These are phyloP conservation scores for Heliconius eleuchia DNA, from an alignment of 1,140 invertebrate genomes.

Conservation along the genomic window DNA sequence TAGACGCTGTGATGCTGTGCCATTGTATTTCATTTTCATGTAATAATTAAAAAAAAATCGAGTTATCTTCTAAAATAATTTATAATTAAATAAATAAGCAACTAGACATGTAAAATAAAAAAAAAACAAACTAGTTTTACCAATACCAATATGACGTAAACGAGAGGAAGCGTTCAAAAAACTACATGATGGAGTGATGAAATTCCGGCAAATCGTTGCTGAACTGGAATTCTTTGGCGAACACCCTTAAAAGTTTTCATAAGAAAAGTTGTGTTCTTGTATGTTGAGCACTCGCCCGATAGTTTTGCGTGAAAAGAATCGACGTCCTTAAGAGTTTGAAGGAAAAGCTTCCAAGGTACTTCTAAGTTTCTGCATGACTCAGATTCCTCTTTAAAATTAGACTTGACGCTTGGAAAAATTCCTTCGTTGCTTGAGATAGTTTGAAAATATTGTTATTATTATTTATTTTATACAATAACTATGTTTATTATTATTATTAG, in stretches of 20 bases:
- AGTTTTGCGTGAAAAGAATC: constrained; percentile 46
- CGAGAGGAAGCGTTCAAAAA: constrained; percentile 11
- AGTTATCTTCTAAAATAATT: no score
- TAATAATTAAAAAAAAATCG: no score
- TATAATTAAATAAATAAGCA: no score
- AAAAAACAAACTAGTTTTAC: neutral
- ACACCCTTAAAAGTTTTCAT: constrained; percentile 63
- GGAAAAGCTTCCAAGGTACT: constrained; percentile 25
- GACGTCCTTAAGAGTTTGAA: constrained; percentile 30
- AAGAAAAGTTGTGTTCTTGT: constrained; percentile 54
- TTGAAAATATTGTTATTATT: neutral
- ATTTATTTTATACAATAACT: neutral
- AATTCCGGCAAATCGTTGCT: constrained; percentile 51
- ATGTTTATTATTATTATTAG: no score
- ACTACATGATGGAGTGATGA: constrained; percentile 31
- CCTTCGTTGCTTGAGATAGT: neutral
- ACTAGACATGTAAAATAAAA: no score
- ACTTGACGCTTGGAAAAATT: constrained; percentile 6
- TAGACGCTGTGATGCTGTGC: no score
- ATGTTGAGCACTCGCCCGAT: constrained; percentile 48
- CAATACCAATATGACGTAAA: neutral
- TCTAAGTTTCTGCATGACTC: constrained; percentile 26
- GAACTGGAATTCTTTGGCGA: constrained; percentile 52
- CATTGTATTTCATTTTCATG: no score
- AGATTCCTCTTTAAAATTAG: constrained; percentile 24